These are phyloP conservation scores for Pitta sordida DNA, from an alignment of 2,113 vertebrate species.

Conservation along the genomic window DNA sequence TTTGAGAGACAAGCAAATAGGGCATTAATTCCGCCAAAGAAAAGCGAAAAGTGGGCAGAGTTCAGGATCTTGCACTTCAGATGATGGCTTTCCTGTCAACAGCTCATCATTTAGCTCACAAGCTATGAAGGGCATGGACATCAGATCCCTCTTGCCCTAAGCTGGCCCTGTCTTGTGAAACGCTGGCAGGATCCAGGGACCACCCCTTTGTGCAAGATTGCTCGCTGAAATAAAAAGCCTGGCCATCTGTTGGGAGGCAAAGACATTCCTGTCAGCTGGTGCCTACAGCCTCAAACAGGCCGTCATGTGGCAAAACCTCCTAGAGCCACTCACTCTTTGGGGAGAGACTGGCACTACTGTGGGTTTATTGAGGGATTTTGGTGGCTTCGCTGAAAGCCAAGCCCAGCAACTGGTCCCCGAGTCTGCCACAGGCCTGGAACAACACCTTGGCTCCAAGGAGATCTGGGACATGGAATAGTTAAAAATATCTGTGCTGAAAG, in stretches of 20 bases:
- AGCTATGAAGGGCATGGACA: constrained; percentile 72
- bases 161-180: constrained; percentile 61
- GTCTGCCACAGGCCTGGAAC: constrained; percentile 29
- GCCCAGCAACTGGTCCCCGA: constrained; percentile 44
- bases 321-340: constrained; percentile 42
- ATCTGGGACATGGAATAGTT: not conserved
- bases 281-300: constrained; percentile 60
- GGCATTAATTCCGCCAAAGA: constrained; percentile 65
- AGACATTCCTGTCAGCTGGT: constrained; percentile 72
- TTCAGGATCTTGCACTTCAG: constrained; percentile 58
- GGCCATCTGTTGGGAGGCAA: constrained; percentile 82
- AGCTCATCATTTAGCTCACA: constrained; percentile 67
- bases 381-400: not conserved
- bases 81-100: constrained; percentile 68
- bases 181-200: constrained; percentile 64
- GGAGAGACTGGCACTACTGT: constrained; percentile 34
- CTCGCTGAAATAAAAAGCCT: constrained; percentile 74
- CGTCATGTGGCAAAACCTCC: constrained; percentile 77
- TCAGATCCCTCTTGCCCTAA: constrained; percentile 71
- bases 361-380: constrained; percentile 14
- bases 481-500: constrained; percentile 48
- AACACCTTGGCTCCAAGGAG: not conserved
- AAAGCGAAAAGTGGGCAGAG: constrained; percentile 60
- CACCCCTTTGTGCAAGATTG: constrained; percentile 34
- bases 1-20: constrained; percentile 74